phyloP scores from a whole-genome alignment of 2,113 vertebrate genomes.

The Antechinus flavipes region DNA sequence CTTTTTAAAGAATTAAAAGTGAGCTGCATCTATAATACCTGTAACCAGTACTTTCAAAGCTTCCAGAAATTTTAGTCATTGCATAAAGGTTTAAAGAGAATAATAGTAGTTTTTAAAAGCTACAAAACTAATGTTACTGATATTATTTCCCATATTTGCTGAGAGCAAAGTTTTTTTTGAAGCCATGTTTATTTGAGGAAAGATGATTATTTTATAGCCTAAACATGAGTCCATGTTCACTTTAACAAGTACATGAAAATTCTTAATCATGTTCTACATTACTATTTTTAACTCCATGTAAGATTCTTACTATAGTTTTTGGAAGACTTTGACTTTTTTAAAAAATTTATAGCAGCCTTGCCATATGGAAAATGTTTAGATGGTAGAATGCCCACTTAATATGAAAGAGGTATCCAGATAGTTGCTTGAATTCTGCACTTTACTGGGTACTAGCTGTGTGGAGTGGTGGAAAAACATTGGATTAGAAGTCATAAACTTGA shows the following conservation, averaged over 20 bases:
- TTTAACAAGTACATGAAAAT: background rate
- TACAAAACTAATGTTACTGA: background rate
- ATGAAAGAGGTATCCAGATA: background rate
- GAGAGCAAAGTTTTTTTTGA: background rate
- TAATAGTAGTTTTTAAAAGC: background rate
- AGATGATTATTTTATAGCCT: background rate
- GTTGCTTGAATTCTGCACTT: background rate
- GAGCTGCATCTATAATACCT: background rate
- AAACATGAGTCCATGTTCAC: background rate
- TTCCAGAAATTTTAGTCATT: background rate
- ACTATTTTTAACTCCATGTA: background rate
- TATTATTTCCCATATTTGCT: background rate
- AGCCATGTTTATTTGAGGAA: background rate
- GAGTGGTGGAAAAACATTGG: background rate
- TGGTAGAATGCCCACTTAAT: background rate
- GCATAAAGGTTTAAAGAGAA: background rate
- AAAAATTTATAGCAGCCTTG: background rate
- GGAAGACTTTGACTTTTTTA: background rate
- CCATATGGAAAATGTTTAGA: background rate
- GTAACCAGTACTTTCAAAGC: background rate
- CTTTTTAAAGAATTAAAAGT: conserved; percentile 16
- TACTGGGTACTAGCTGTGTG: background rate
- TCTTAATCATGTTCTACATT: background rate
- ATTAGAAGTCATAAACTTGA: background rate
- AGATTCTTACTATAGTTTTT: background rate